Percentiles rank a stretch among this genome's conserved stretches.
Conservation (phyloP, 2,888 invertebrate species). For the Cremastinae sp. region DNA sequence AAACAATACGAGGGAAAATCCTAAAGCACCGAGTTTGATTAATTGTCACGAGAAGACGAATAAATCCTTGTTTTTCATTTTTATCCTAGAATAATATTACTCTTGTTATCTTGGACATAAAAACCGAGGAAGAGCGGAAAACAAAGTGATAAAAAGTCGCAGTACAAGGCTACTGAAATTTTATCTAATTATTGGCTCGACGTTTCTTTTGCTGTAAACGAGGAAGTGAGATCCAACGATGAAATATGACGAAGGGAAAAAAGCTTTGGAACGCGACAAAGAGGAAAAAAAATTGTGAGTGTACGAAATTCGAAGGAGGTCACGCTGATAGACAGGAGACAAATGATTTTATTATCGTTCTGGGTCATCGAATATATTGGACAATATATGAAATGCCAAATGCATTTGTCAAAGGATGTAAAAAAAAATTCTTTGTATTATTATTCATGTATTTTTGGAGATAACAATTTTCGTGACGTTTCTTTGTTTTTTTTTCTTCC, state of each 20-base stretch:
- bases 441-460: background rate
- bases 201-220: background rate
- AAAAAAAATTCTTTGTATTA: constrained; percentile 4
- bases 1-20: constrained; percentile 47
- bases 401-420: constrained; percentile 4
- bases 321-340: constrained; percentile 18
- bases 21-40: constrained; percentile 44
- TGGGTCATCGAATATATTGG: constrained; percentile 52
- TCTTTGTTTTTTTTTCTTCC: constrained; percentile 36
- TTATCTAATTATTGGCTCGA: constrained; percentile 32
- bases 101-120: background rate
- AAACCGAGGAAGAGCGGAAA: background rate
- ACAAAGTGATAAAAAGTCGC: background rate
- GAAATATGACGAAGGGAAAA: constrained; percentile 20
- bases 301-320: background rate
- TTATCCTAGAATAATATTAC: no score
- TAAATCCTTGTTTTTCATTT: constrained; percentile 3
- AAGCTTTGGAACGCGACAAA: background rate
- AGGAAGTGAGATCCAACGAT: constrained; percentile 40
- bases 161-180: constrained; percentile 14
- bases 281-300: background rate
- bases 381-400: background rate
- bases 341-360: constrained; percentile 47
- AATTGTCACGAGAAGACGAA: constrained; percentile 43
- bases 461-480: background rate